These are phyloP conservation scores for Galleria mellonella DNA, from an alignment of 1,140 invertebrate genomes.

Conservation along the genomic window DNA sequence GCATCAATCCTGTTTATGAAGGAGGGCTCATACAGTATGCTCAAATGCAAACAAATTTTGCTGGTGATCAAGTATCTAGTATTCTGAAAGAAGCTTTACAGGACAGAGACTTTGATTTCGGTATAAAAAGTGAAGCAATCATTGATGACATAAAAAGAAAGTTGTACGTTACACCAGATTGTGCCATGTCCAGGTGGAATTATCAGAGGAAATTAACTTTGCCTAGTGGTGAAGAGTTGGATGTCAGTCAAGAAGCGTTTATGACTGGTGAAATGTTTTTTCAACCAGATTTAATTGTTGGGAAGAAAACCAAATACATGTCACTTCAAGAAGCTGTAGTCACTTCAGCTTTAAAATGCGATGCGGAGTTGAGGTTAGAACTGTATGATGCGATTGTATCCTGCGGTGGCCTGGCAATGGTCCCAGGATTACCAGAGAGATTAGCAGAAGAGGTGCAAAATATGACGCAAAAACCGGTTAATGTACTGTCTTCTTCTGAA, in stretches of 20 bases:
- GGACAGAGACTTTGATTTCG: constrained; percentile 17
- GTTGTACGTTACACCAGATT: constrained; percentile 31
- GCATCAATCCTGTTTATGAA: constrained; percentile 62
- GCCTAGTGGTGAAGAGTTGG: constrained; percentile 30
- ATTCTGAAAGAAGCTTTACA: constrained; percentile 26
- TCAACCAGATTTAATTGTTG: constrained; percentile 32
- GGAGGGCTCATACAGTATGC: constrained; percentile 38
- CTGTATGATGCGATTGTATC: constrained; percentile 33
- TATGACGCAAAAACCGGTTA: constrained; percentile 18
- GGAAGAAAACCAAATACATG: constrained; percentile 15
- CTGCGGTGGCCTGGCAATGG: constrained; percentile 37
- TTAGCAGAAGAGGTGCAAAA: constrained; percentile 28
- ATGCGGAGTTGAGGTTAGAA: constrained; percentile 31
- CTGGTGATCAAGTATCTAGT: constrained; percentile 33
- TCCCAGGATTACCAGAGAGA: constrained; percentile 34
- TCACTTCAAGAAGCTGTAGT: constrained; percentile 34
- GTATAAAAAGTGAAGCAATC: constrained; percentile 11
- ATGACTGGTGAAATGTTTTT: constrained; percentile 45
- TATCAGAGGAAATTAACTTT: constrained; percentile 19
- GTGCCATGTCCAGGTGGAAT: constrained; percentile 21
- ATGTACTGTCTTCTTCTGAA: constrained; percentile 30
- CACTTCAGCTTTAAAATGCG: constrained; percentile 32
- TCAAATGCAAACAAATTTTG: constrained; percentile 33
- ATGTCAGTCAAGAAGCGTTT: constrained; percentile 38
- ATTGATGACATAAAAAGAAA: constrained; percentile 29